Conservation (phyloP, 2,888 invertebrate genomes). For the Thecophora atra region DNA sequence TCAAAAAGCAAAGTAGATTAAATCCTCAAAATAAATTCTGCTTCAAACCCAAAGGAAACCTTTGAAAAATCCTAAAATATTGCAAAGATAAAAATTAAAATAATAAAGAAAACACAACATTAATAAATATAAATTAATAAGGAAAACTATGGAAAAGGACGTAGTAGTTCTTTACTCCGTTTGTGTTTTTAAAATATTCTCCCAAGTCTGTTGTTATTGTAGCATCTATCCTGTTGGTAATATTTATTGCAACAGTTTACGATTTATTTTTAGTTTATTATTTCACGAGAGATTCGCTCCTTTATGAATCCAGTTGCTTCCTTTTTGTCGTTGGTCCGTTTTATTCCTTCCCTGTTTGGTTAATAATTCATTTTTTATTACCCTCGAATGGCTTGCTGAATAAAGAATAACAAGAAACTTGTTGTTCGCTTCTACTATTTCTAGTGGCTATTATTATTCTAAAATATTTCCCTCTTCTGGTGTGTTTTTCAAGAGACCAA, state of each 20-base stretch:
- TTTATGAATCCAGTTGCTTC: neutral
- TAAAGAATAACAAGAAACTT: neutral
- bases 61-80: too few relatives aligned
- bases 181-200: slow-evolving; percentile 3
- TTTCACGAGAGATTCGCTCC: neutral
- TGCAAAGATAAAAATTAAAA: too few relatives aligned
- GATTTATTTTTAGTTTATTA: neutral
- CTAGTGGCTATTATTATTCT: too few relatives aligned
- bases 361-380: slow-evolving; percentile 44
- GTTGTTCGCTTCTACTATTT: too few relatives aligned
- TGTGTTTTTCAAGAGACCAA: too few relatives aligned
- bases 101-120: too few relatives aligned
- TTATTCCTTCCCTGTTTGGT: slow-evolving; percentile 36
- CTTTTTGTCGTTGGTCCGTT: slow-evolving; percentile 21
- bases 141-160: too few relatives aligned
- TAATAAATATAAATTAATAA: too few relatives aligned
- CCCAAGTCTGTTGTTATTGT: slow-evolving; percentile 18
- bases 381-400: slow-evolving; percentile 17
- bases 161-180: neutral
- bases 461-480: too few relatives aligned
- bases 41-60: too few relatives aligned
- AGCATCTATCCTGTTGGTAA: slow-evolving; percentile 27
- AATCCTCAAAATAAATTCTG: too few relatives aligned
- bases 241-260: slow-evolving; percentile 32
- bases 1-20: too few relatives aligned